Conservation (phyloP, 2,797 vertebrate species). For the Echeneis naucrates region DNA sequence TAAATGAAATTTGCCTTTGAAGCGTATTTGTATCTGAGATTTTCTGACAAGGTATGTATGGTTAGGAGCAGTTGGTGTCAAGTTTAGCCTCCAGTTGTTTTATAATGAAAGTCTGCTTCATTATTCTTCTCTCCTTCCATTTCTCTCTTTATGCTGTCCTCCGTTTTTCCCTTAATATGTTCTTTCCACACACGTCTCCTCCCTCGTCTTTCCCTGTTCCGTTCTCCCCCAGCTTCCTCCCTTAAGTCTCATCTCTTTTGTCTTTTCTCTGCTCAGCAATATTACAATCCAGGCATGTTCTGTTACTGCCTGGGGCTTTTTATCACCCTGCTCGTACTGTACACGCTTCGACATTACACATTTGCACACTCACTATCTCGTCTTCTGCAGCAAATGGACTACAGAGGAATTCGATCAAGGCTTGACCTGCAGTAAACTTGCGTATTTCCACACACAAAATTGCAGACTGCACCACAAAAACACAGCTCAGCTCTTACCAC, state of each 20-base stretch:
- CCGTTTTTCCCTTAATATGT: neutral
- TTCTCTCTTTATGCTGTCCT: neutral
- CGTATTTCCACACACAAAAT: constrained; percentile 18
- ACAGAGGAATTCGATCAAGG: constrained; percentile 3
- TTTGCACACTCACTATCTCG: neutral
- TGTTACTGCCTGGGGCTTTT: constrained; percentile 22
- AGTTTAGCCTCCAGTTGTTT: constrained; percentile 22
- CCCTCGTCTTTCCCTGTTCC: neutral
- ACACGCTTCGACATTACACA: constrained; percentile 4
- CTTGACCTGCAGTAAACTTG: constrained; percentile 1
- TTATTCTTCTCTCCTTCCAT: constrained; percentile 8
- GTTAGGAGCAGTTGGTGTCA: neutral
- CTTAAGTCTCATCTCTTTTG: constrained; percentile 35
- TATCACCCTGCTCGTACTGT: constrained; percentile 17
- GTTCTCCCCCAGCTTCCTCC: constrained; percentile 16
- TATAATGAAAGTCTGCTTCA: constrained; percentile 37
- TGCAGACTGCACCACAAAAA: constrained; percentile 12
- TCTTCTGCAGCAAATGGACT: constrained; percentile 12
- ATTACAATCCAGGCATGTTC: constrained; percentile 37
- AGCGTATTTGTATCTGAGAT: constrained; percentile 18
- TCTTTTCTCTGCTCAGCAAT: constrained; percentile 21
- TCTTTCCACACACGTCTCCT: neutral
- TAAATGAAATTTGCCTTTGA: constrained; percentile 20
- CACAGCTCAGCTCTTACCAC: neutral
- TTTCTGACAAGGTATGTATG: neutral